Evolutionary conservation across 2,113 vertebrate genomes (phyloP).

Genomic region (Notarius lentiginosus): DNA sequence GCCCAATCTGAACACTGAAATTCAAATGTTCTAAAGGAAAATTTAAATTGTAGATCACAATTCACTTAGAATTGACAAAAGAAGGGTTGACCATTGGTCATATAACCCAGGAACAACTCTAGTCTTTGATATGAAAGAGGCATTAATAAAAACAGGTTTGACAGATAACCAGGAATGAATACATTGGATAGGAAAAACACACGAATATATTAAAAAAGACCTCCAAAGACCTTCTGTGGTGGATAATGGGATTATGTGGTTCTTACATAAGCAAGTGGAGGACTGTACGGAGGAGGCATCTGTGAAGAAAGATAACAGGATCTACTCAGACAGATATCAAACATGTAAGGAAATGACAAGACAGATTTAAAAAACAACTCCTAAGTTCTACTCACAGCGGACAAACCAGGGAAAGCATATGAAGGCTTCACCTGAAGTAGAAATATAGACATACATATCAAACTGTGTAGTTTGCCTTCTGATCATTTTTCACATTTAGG

Average conservation of each 20-base stretch:
- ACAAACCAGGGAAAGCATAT: neutral
- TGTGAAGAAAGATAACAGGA: conserved; percentile 16
- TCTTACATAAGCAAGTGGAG: conserved; percentile 43
- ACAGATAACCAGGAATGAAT: neutral
- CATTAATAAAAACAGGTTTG: neutral
- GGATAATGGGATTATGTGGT: conserved; percentile 17
- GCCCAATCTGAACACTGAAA: no score
- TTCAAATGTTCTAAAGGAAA: no score
- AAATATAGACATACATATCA: neutral
- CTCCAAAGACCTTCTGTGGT: neutral
- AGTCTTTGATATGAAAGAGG: no score
- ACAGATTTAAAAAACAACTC: neutral
- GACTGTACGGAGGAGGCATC: conserved; percentile 37
- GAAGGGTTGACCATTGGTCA: no score
- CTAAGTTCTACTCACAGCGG: neutral
- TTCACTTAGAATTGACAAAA: no score
- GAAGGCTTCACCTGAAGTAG: neutral
- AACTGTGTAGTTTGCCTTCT: neutral
- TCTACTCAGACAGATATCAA: neutral
- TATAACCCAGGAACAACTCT: no score
- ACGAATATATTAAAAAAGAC: neutral
- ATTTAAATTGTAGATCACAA: no score
- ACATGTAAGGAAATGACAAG: neutral
- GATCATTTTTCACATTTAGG: neutral
- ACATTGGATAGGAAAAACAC: neutral